phyloP scores from a whole-genome alignment of 2,888 invertebrate genomes.

The Stenoptilia bipunctidactyla region DNA sequence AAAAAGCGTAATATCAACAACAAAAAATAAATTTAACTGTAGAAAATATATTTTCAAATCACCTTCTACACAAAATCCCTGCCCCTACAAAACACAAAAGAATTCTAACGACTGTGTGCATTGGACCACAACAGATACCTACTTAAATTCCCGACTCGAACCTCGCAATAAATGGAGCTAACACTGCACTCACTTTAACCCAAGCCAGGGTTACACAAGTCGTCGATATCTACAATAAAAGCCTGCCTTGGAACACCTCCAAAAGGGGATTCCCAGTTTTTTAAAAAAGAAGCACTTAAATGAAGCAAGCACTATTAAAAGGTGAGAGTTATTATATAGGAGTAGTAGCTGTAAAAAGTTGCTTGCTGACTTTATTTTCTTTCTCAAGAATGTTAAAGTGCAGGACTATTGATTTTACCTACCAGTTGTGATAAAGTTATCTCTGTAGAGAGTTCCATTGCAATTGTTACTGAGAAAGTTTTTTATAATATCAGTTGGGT shows the following conservation, averaged over 20 bases:
- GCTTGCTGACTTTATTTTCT: background rate
- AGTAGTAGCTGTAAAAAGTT: background rate
- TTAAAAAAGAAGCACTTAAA: slow-evolving; percentile 19
- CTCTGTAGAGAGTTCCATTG: too few relatives aligned
- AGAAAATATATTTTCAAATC: too few relatives aligned
- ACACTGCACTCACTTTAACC: too few relatives aligned
- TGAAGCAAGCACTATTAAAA: slow-evolving; percentile 22
- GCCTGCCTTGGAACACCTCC: slow-evolving; percentile 53
- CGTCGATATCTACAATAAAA: slow-evolving; percentile 49
- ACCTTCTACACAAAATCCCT: background rate
- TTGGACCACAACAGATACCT: background rate
- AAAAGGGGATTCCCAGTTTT: slow-evolving; percentile 35
- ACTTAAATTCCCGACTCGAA: background rate
- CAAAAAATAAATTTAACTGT: too few relatives aligned
- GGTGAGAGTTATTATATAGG: slow-evolving; percentile 1
- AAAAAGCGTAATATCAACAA: too few relatives aligned
- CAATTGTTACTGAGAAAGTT: too few relatives aligned
- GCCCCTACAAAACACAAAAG: too few relatives aligned
- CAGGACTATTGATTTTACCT: too few relatives aligned
- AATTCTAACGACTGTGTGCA: background rate
- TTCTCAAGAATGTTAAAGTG: background rate
- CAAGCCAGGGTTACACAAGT: too few relatives aligned
- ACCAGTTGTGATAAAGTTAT: too few relatives aligned
- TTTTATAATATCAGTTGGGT: too few relatives aligned
- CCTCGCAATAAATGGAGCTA: too few relatives aligned